A percentile compares a stretch with the other conserved stretches of the same genome.
Conservation (phyloP, 2,888 invertebrate genomes). For the Leptinotarsa rubiginosa region DNA sequence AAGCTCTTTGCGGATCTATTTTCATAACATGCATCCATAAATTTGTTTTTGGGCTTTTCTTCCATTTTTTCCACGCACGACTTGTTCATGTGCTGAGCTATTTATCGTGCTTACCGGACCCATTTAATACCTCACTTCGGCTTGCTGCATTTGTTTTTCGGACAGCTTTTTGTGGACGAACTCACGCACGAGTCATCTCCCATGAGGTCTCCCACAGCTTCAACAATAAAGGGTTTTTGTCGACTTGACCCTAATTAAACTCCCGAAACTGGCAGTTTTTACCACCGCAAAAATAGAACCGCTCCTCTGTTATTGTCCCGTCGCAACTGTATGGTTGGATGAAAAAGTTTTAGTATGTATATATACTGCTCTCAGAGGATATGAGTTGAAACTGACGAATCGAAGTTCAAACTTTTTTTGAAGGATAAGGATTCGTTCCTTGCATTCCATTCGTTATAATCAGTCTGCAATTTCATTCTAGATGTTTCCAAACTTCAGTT, state of each 20-base stretch:
- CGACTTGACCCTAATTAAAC: conserved; percentile 30
- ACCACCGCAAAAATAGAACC: conserved; percentile 23
- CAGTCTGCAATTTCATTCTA: too few relatives aligned
- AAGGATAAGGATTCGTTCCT: too few relatives aligned
- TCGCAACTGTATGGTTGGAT: conserved; percentile 2
- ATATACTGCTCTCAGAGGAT: not conserved
- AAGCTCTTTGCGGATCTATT: too few relatives aligned
- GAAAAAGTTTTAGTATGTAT: conserved; percentile 10
- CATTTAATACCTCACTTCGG: conserved; percentile 35
- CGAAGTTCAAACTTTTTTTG: too few relatives aligned
- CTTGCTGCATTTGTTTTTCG: not conserved
- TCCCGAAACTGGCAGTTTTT: conserved; percentile 28
- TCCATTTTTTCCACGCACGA: not conserved
- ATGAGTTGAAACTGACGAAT: not conserved
- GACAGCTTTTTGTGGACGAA: conserved; percentile 7
- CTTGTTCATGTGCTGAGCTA: not conserved
- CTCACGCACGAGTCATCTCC: not conserved
- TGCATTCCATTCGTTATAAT: too few relatives aligned
- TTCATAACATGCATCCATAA: too few relatives aligned
- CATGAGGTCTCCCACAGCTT: conserved; percentile 5
- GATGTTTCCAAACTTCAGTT: too few relatives aligned
- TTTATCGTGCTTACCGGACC: conserved; percentile 42
- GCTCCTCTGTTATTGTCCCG: conserved; percentile 7
- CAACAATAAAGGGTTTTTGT: conserved; percentile 33
- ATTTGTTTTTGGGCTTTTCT: not conserved